Evolutionary conservation across 2,888 invertebrate species (phyloP).

Genomic region (Endomychus coccineus): DNA sequence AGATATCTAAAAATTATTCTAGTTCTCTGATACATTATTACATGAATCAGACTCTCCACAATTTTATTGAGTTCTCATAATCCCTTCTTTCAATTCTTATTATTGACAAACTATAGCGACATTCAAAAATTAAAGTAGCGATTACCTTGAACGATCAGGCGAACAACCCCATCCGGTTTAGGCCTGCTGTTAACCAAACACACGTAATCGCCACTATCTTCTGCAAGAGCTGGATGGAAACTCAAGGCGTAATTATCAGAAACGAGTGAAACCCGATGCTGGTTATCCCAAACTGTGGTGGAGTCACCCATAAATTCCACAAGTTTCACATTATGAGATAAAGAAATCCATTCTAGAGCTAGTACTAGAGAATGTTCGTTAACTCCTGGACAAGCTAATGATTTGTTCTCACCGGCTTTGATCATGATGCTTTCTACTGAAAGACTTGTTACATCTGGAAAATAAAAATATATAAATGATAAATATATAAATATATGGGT

Average conservation of each 20-base stretch:
- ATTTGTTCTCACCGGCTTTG: constrained; percentile 59
- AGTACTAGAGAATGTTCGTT: constrained; percentile 58
- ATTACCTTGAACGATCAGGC: constrained; percentile 60
- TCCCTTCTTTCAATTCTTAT: too few relatives aligned
- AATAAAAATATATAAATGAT: constrained; percentile 14
- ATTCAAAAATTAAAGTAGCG: too few relatives aligned
- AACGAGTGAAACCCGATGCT: constrained; percentile 51
- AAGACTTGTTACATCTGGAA: constrained; percentile 55
- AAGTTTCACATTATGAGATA: constrained; percentile 44
- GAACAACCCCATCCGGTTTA: constrained; percentile 57
- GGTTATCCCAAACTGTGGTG: constrained; percentile 48
- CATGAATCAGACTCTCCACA: too few relatives aligned
- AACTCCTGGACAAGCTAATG: constrained; percentile 60
- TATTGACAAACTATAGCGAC: too few relatives aligned
- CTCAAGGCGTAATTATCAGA: constrained; percentile 55
- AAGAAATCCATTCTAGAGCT: constrained; percentile 54
- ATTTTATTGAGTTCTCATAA: too few relatives aligned
- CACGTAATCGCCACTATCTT: constrained; percentile 59
- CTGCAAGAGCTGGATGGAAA: constrained; percentile 55
- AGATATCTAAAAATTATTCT: too few relatives aligned
- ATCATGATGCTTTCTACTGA: constrained; percentile 53
- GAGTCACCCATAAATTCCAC: constrained; percentile 49
- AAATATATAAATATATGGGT: background rate
- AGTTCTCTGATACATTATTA: too few relatives aligned
- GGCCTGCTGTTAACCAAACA: constrained; percentile 63